phyloP scores from a whole-genome alignment of 2,113 vertebrate species.

The Ophthalmolycus amberensis region DNA sequence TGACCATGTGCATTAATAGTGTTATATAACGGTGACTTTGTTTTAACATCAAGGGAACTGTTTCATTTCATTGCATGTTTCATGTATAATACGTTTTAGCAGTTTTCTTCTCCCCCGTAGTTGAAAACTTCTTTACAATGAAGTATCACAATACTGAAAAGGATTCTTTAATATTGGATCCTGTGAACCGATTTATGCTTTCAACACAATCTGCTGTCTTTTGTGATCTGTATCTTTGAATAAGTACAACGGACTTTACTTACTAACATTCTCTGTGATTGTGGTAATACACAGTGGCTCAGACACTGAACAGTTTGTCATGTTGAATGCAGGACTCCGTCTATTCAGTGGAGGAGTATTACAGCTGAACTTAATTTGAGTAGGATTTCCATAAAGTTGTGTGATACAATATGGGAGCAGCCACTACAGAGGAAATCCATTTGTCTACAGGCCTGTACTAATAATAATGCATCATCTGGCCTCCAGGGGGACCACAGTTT shows the following conservation, averaged over 20 bases:
- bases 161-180: not conserved
- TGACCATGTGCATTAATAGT: slow-evolving; percentile 40
- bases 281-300: not conserved
- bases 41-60: slow-evolving; percentile 25
- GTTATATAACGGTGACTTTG: slow-evolving; percentile 65
- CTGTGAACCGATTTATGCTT: not conserved
- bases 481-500: not conserved
- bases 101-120: not conserved
- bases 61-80: slow-evolving; percentile 30
- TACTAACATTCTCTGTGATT: not conserved
- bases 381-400: slow-evolving; percentile 9
- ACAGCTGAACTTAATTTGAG: not conserved
- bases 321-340: not conserved
- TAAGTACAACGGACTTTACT: not conserved
- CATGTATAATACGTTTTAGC: not conserved
- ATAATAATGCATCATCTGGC: not conserved
- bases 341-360: not conserved
- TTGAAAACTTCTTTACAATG: not conserved
- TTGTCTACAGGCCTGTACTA: not conserved
- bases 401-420: not conserved
- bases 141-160: not conserved
- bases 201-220: not conserved
- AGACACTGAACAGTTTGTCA: not conserved
- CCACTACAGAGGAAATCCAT: not conserved
- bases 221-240: not conserved